Evolutionary conservation across 2,888 invertebrate genomes (phyloP).

Genomic region (Eupithecia subfuscata): DNA sequence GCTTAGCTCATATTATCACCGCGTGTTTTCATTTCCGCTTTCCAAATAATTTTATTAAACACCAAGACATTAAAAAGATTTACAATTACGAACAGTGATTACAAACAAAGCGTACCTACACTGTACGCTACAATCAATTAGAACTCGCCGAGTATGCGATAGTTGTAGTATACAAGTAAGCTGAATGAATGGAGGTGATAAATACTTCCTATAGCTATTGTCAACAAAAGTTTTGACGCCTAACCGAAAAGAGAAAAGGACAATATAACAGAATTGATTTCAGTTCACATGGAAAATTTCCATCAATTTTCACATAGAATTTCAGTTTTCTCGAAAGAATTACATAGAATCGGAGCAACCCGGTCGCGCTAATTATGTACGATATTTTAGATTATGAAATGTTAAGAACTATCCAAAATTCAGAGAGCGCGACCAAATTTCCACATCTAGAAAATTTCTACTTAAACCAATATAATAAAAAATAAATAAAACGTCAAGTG

Average conservation of each 20-base stretch:
- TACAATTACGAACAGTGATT: conserved; percentile 18
- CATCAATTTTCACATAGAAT: conserved; percentile 17
- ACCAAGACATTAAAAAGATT: conserved; percentile 17
- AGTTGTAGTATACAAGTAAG: too few species aligned
- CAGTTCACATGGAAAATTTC: neutral
- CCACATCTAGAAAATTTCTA: conserved; percentile 7
- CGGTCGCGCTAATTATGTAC: conserved; percentile 9
- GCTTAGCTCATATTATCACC: conserved; percentile 36
- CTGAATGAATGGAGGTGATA: conserved; percentile 24
- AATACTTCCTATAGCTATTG: conserved; percentile 15
- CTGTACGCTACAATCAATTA: conserved; percentile 22
- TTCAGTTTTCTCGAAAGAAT: conserved; percentile 21
- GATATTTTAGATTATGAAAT: neutral
- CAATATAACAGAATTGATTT: neutral
- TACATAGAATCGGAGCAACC: neutral
- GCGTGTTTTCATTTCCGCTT: conserved; percentile 29
- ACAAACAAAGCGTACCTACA: conserved; percentile 21
- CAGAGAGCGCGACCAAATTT: conserved; percentile 14
- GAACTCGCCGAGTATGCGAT: neutral
- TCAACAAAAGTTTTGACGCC: conserved; percentile 12
- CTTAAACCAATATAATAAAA: conserved; percentile 17
- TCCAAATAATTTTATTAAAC: conserved; percentile 7
- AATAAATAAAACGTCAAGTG: too few species aligned
- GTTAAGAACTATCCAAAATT: neutral
- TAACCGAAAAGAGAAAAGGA: conserved; percentile 22